Evolutionary conservation across 2,113 vertebrate genomes (phyloP).

Genomic region (Crotophaga sulcirostris): DNA sequence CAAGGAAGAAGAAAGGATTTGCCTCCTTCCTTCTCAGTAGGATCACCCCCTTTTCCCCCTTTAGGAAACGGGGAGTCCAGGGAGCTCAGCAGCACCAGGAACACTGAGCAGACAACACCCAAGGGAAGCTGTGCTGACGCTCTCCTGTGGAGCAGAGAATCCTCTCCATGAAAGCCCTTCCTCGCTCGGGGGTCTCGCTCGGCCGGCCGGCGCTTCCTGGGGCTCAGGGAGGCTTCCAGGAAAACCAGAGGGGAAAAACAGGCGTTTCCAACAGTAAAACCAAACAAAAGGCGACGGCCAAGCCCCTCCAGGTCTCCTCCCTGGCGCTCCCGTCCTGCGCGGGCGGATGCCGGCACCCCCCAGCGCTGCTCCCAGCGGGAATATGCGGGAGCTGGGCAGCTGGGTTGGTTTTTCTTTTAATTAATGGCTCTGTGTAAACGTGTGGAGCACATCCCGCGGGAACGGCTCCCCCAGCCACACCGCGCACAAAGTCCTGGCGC

Average conservation of each 20-base stretch:
- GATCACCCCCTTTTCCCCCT: too few relatives aligned
- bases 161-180: neutral
- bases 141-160: too few relatives aligned
- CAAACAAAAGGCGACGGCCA: fast-evolving
- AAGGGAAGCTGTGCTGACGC: too few relatives aligned
- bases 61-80: neutral
- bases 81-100: neutral
- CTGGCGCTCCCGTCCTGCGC: too few relatives aligned
- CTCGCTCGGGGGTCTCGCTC: too few relatives aligned
- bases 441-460: neutral
- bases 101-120: too few relatives aligned
- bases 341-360: neutral
- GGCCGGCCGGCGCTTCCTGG: too few relatives aligned
- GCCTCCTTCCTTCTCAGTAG: neutral
- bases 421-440: neutral
- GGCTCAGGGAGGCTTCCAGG: neutral
- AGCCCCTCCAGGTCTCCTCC: neutral
- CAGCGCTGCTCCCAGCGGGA: neutral
- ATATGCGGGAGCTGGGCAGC: neutral
- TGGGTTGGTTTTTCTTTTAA: neutral
- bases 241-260: neutral
- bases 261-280: neutral
- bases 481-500: neutral
- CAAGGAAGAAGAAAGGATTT: neutral
- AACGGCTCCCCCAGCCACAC: neutral